These are phyloP conservation scores for Virgularia gustaviana DNA, from an alignment of 92 coral and sea anemone genomes.

Conservation along the genomic window DNA sequence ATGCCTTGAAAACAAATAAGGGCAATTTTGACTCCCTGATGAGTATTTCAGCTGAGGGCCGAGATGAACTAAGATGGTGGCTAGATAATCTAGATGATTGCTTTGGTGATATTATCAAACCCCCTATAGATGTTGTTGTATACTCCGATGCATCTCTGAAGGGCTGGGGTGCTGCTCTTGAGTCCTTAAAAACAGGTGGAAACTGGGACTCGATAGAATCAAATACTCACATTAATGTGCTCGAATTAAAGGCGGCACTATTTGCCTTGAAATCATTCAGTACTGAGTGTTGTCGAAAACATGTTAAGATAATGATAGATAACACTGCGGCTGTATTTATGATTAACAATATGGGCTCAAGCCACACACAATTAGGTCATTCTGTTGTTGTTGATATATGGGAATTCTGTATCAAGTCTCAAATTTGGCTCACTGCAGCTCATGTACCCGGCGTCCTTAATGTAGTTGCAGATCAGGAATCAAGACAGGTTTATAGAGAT, in stretches of 20 bases:
- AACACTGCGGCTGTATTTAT: constrained; percentile 47
- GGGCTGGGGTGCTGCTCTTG: constrained; percentile 54
- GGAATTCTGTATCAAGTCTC: constrained; percentile 46
- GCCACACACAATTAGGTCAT: constrained; percentile 34
- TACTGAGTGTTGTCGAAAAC: constrained; percentile 37
- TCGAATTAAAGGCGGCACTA: constrained; percentile 43
- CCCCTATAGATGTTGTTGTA: constrained; percentile 39
- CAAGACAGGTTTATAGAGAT: constrained; percentile 43
- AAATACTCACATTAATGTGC: constrained; percentile 7
- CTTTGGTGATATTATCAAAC: constrained; percentile 13
- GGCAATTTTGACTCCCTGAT: constrained; percentile 39
- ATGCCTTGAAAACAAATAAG: constrained; percentile 39
- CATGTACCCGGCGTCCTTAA: constrained; percentile 44
- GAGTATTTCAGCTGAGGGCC: constrained; percentile 25
- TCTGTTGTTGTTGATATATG: constrained; percentile 31
- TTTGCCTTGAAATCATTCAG: constrained; percentile 49
- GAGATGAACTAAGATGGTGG: constrained; percentile 47
- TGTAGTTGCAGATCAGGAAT: constrained; percentile 39
- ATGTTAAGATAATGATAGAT: constrained; percentile 54
- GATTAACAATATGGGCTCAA: constrained; percentile 53
- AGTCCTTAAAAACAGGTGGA: constrained; percentile 39
- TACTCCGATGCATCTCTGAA: constrained; percentile 49
- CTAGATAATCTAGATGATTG: constrained; percentile 18
- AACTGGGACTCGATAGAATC: constrained; percentile 41
- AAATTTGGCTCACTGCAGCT: constrained; percentile 41